A percentile compares a stretch with the other conserved stretches of the same genome.
Conservation (phyloP, 2,797 vertebrate species). For the Xenops minutus region DNA sequence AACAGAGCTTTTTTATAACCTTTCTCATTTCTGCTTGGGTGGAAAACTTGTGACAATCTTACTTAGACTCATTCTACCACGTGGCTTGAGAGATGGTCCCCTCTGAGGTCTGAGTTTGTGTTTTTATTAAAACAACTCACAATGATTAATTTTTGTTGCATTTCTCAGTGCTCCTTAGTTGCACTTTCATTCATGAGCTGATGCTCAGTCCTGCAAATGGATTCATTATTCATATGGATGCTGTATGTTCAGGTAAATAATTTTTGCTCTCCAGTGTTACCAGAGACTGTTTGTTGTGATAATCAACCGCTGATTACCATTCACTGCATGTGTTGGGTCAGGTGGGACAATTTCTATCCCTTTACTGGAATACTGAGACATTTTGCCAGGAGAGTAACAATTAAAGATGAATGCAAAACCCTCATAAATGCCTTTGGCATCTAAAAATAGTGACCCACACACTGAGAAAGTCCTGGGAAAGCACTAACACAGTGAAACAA, state of each 20-base stretch:
- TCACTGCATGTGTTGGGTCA: background rate
- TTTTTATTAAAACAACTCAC: background rate
- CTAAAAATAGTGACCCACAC: background rate
- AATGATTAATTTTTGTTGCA: conserved; percentile 17
- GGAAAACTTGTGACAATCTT: background rate
- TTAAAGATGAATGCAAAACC: background rate
- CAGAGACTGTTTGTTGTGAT: background rate
- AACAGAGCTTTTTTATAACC: background rate
- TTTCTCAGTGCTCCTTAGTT: background rate
- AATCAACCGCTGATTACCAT: background rate
- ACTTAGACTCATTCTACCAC: background rate
- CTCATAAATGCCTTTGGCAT: background rate
- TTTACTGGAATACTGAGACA: background rate
- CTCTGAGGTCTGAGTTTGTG: background rate
- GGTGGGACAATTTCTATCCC: background rate
- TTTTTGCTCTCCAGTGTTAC: background rate
- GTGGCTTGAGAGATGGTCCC: background rate
- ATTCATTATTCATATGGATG: conserved; percentile 15
- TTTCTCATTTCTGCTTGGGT: background rate
- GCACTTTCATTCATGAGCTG: conserved; percentile 28
- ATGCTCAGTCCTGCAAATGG: background rate
- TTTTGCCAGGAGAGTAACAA: background rate
- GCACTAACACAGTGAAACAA: background rate
- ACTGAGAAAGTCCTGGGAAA: background rate
- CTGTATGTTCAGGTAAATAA: background rate